Evolutionary conservation across 2,888 invertebrate genomes (phyloP).

Genomic region (Brachypterus glaber): DNA sequence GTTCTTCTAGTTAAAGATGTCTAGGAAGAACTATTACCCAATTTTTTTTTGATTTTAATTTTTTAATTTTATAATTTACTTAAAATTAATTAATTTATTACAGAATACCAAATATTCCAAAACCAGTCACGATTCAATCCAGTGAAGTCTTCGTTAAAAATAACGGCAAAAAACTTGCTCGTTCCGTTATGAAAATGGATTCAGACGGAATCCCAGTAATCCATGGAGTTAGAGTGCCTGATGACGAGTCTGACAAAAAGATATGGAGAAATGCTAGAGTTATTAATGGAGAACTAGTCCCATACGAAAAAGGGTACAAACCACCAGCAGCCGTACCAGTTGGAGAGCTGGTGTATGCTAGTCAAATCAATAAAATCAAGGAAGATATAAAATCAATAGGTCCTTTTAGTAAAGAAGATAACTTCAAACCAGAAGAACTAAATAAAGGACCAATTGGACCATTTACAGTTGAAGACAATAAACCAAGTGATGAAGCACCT

Average conservation of each 20-base stretch:
- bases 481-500: slow-evolving; percentile 18
- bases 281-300: slow-evolving; percentile 71
- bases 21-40: background rate
- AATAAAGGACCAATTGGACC: slow-evolving; percentile 40
- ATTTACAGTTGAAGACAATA: slow-evolving; percentile 52
- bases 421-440: slow-evolving; percentile 42
- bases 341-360: slow-evolving; percentile 47
- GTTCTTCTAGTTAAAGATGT: no score
- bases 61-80: no score
- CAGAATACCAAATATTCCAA: slow-evolving; percentile 47
- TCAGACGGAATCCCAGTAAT: slow-evolving; percentile 70
- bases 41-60: background rate
- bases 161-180: slow-evolving; percentile 51
- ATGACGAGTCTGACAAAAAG: slow-evolving; percentile 67
- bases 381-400: slow-evolving; percentile 39
- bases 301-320: slow-evolving; percentile 61
- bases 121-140: slow-evolving; percentile 60
- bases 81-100: no score
- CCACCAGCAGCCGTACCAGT: slow-evolving; percentile 54
- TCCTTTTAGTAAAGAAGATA: slow-evolving; percentile 54
- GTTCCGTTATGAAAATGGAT: slow-evolving; percentile 56
- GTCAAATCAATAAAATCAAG: slow-evolving; percentile 20
- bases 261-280: slow-evolving; percentile 84
- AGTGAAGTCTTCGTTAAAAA: slow-evolving; percentile 50
- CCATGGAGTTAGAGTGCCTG: slow-evolving; percentile 73